Evolutionary conservation across 2,797 vertebrate species (phyloP).

Genomic region (Ptychobarbus kaznakovi): DNA sequence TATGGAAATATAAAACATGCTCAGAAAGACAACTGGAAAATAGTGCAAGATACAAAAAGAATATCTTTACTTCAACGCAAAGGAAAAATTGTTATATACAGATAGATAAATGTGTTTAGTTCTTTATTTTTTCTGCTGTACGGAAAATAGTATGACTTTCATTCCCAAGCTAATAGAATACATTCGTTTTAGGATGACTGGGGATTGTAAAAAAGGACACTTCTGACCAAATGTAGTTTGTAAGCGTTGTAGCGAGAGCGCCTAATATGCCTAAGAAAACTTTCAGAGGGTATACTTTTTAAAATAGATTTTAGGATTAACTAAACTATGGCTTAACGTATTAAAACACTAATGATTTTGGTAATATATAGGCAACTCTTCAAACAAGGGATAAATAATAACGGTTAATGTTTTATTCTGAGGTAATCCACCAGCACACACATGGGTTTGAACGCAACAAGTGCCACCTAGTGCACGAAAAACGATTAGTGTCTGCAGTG

Average conservation of each 20-base stretch:
- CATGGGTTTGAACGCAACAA: constrained; percentile 19
- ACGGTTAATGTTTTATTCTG: neutral
- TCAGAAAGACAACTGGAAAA: neutral
- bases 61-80: neutral
- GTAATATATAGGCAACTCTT: neutral
- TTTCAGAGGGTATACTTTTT: neutral
- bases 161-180: neutral
- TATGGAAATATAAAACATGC: constrained; percentile 9
- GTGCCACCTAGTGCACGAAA: constrained; percentile 66
- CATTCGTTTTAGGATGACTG: neutral
- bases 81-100: neutral
- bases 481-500: neutral
- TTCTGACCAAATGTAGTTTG: neutral
- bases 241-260: neutral
- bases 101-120: neutral
- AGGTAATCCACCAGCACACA: neutral
- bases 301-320: neutral
- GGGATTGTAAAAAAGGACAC: neutral
- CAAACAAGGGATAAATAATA: neutral
- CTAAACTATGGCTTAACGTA: neutral
- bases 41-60: neutral
- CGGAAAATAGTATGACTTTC: neutral
- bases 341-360: neutral
- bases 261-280: neutral
- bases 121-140: neutral